These are phyloP conservation scores for Chiloscyllium plagiosum DNA, from an alignment of 2,113 vertebrate species.

Conservation along the genomic window DNA sequence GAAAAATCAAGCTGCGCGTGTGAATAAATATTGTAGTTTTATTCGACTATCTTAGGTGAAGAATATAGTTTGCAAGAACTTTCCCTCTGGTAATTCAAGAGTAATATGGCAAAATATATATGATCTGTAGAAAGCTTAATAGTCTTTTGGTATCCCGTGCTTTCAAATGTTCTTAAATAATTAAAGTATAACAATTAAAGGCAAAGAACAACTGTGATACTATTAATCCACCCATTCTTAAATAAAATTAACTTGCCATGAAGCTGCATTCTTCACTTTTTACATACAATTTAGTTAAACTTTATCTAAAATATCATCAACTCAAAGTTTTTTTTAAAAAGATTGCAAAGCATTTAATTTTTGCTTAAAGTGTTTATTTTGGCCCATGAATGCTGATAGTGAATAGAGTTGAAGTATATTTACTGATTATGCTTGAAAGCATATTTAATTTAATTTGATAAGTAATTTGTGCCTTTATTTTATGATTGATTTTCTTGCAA, in stretches of 20 bases:
- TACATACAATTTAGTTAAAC: background rate
- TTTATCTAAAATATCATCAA: conserved; percentile 22
- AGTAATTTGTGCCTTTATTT: conserved; percentile 15
- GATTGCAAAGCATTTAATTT: conserved; percentile 15
- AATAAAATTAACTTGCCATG: background rate
- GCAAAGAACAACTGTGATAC: background rate
- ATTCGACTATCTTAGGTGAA: background rate
- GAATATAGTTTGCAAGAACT: too few species aligned
- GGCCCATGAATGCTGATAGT: background rate
- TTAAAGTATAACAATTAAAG: conserved; percentile 23
- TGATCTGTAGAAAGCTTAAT: background rate
- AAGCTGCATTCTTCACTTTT: background rate
- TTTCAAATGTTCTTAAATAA: background rate
- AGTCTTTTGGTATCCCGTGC: background rate
- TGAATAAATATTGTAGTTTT: background rate
- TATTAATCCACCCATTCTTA: background rate
- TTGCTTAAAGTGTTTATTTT: conserved; percentile 31
- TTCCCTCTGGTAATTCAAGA: background rate
- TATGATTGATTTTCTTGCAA: conserved; percentile 30
- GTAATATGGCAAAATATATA: background rate
- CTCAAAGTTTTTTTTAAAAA: conserved; percentile 4
- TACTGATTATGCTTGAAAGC: conserved; percentile 36
- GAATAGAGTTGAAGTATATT: conserved; percentile 8
- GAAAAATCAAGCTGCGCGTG: background rate
- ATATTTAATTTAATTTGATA: conserved; percentile 32